phyloP scores from a whole-genome alignment of 1,140 invertebrate genomes.

The Drosophila sucinea region DNA sequence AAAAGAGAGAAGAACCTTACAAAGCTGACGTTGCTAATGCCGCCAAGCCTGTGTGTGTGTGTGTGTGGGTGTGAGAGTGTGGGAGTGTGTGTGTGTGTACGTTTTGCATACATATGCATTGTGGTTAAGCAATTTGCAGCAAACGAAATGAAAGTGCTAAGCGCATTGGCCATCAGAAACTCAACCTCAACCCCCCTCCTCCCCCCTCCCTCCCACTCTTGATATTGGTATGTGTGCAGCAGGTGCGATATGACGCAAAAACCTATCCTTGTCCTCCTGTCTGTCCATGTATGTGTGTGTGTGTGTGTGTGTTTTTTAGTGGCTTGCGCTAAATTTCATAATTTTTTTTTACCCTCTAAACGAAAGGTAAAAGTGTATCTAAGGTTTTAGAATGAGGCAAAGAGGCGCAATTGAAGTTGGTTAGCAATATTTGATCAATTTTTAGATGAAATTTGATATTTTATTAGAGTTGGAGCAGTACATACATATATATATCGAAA shows the following conservation, averaged over 20 bases:
- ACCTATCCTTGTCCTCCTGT: slow-evolving; percentile 47
- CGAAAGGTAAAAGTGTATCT: not conserved
- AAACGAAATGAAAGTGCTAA: slow-evolving; percentile 79
- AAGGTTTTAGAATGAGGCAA: no score
- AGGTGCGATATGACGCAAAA: slow-evolving; percentile 64
- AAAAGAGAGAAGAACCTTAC: slow-evolving; percentile 19
- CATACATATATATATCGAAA: no score
- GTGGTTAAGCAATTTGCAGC: slow-evolving; percentile 78
- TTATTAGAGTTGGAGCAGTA: no score
- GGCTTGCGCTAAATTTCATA: slow-evolving; percentile 80
- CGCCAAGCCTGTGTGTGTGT: slow-evolving; percentile 34
- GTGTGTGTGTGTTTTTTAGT: slow-evolving; percentile 49
- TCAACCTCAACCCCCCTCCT: not conserved
- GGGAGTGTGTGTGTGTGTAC: slow-evolving; percentile 10
- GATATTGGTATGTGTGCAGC: slow-evolving; percentile 48
- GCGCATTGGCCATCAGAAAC: slow-evolving; percentile 69
- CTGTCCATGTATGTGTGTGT: slow-evolving; percentile 24
- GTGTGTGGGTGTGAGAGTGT: slow-evolving; percentile 24
- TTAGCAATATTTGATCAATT: no score
- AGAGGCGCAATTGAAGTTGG: no score
- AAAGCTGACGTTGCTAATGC: slow-evolving; percentile 66
- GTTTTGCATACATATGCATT: slow-evolving; percentile 68
- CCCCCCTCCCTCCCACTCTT: not conserved
- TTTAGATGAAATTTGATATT: no score
- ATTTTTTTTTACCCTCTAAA: slow-evolving; percentile 55